Conservation (phyloP, 53 echinoderm and acorn worm genomes). For the Paracentrotus lividus region DNA sequence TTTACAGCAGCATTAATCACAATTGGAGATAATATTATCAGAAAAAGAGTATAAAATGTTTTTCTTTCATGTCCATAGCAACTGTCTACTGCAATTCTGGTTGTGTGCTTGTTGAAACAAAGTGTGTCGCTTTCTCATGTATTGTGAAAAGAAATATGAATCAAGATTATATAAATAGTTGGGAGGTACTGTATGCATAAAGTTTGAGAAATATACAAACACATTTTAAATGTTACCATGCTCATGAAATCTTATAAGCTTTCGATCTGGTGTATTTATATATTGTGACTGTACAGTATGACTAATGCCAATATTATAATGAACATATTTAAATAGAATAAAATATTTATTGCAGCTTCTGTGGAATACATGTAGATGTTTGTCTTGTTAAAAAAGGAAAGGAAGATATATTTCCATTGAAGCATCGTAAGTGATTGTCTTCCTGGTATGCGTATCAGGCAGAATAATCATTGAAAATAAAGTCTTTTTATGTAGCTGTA, state of each 20-base stretch:
- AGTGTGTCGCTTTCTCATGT: neutral
- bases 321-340: slow-evolving; percentile 11
- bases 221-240: slow-evolving; percentile 7
- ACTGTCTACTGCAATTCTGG: slow-evolving; percentile 22
- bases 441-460: slow-evolving; percentile 34
- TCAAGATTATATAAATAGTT: too few relatives aligned
- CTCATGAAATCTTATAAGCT: slow-evolving; percentile 20
- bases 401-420: neutral
- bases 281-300: slow-evolving; percentile 44
- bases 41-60: neutral
- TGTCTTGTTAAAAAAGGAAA: slow-evolving; percentile 8
- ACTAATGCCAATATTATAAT: slow-evolving; percentile 49
- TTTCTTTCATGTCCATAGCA: neutral
- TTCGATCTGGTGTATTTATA: slow-evolving; percentile 36
- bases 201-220: neutral
- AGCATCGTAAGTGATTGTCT: slow-evolving; percentile 13
- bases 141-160: slow-evolving; percentile 38
- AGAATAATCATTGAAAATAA: slow-evolving; percentile 32
- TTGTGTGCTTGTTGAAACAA: slow-evolving; percentile 15
- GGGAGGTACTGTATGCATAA: slow-evolving; percentile 13
- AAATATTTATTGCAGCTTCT: slow-evolving; percentile 61
- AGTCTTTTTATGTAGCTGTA: slow-evolving; percentile 65
- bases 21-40: neutral
- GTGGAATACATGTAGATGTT: slow-evolving; percentile 41
- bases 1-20: slow-evolving; percentile 9